These are phyloP conservation scores for Todiramphus chloris DNA, from an alignment of 2,113 vertebrate genomes.

Conservation along the genomic window DNA sequence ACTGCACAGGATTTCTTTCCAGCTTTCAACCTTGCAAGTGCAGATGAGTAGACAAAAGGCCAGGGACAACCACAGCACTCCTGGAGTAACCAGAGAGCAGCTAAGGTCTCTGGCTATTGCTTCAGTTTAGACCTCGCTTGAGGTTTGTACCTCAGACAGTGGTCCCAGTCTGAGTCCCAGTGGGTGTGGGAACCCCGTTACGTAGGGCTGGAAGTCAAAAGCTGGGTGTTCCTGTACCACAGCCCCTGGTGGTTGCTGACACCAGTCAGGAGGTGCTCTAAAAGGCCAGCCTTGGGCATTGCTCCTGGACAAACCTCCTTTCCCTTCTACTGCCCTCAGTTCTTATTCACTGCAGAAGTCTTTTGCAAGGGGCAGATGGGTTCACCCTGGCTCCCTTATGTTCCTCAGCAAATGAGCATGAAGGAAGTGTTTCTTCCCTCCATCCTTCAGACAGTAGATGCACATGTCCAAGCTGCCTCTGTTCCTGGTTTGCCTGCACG, in stretches of 20 bases:
- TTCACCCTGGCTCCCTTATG: not conserved
- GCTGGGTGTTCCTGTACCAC: not conserved
- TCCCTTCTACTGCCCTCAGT: not conserved
- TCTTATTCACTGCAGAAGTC: not conserved
- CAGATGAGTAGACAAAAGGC: not conserved
- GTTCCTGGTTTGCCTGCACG: not conserved
- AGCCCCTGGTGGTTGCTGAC: fast-evolving
- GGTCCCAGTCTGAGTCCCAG: too few relatives aligned
- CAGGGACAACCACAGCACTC: not conserved
- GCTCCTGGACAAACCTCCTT: not conserved
- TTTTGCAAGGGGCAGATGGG: not conserved
- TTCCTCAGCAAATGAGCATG: not conserved
- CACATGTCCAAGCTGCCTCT: not conserved
- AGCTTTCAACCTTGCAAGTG: not conserved
- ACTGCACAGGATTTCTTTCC: not conserved
- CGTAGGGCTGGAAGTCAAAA: not conserved
- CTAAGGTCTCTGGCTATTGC: not conserved
- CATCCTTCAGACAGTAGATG: not conserved
- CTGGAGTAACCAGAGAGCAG: not conserved
- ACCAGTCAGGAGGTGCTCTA: not conserved
- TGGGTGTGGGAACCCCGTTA: not conserved
- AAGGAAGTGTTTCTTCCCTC: not conserved
- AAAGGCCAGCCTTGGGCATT: not conserved
- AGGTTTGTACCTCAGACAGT: not conserved
- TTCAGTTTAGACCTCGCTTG: not conserved